Evolutionary conservation across 1,140 invertebrate species (phyloP).

Genomic region (Bilobella aurantiaca): DNA sequence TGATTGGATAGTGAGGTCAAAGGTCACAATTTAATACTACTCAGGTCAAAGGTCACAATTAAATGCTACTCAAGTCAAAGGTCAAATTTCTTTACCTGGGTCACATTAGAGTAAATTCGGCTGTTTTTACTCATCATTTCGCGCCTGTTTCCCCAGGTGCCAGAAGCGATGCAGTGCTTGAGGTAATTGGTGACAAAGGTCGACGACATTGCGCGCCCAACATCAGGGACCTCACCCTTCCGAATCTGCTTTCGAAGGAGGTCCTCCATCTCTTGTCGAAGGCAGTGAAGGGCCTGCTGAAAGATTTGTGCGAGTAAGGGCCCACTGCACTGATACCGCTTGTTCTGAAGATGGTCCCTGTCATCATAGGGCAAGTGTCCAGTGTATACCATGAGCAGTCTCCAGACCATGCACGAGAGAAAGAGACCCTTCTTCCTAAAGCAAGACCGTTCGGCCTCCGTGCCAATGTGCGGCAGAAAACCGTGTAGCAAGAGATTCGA

Average conservation of each 20-base stretch:
- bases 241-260: background rate
- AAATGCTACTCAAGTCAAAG: background rate
- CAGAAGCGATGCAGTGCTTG: slow-evolving; percentile 90
- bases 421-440: slow-evolving; percentile 98
- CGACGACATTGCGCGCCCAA: background rate
- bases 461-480: slow-evolving; percentile 97
- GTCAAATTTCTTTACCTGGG: slow-evolving; percentile 48
- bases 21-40: too few relatives aligned
- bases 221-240: background rate
- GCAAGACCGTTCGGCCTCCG: too few relatives aligned
- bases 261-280: slow-evolving; percentile 1
- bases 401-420: slow-evolving; percentile 94
- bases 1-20: too few relatives aligned
- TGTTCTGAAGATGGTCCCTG: slow-evolving; percentile 98
- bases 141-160: slow-evolving; percentile 91
- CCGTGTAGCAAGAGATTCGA: slow-evolving; percentile 49
- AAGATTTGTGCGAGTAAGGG: slow-evolving; percentile 87
- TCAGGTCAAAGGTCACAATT: too few relatives aligned
- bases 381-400: slow-evolving; percentile 78
- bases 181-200: slow-evolving; percentile 96
- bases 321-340: slow-evolving; percentile 90
- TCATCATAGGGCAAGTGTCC: slow-evolving; percentile 93
- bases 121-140: slow-evolving; percentile 73
- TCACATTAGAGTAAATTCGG: background rate
- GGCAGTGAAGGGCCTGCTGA: slow-evolving; percentile 52